Conservation (phyloP, 53 echinoderm and acorn worm species). For the Paelopatides confundens region DNA sequence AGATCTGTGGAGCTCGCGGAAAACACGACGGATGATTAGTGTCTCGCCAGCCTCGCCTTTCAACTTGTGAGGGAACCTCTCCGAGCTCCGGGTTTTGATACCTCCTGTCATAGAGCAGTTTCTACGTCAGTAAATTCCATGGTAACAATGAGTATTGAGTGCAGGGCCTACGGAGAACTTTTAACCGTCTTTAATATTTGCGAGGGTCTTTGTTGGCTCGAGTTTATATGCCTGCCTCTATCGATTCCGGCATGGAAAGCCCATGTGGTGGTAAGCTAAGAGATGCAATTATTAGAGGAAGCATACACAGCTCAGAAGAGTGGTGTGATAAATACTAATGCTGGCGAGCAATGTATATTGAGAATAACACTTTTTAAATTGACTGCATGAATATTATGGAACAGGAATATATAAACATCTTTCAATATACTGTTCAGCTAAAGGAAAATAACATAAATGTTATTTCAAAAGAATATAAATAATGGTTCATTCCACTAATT, state of each 20-base stretch:
- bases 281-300: not conserved
- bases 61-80: not conserved
- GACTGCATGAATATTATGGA: too few species aligned
- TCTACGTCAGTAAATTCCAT: constrained; percentile 1
- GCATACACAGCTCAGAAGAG: not conserved
- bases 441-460: too few species aligned
- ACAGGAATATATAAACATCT: too few species aligned
- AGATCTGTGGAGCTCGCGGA: not conserved
- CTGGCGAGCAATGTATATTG: too few species aligned
- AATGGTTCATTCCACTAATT: too few species aligned
- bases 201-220: not conserved
- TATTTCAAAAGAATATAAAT: too few species aligned
- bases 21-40: not conserved
- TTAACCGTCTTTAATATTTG: not conserved
- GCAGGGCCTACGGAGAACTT: constrained; percentile 4
- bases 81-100: not conserved
- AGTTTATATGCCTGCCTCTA: not conserved
- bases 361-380: too few species aligned
- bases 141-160: constrained; percentile 3
- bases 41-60: too few species aligned
- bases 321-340: not conserved
- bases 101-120: not conserved
- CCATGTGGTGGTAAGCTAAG: not conserved
- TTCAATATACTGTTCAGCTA: too few species aligned
- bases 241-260: not conserved